These are phyloP conservation scores for Chironomus striatipennis DNA, from an alignment of 1,140 invertebrate genomes.

Conservation along the genomic window DNA sequence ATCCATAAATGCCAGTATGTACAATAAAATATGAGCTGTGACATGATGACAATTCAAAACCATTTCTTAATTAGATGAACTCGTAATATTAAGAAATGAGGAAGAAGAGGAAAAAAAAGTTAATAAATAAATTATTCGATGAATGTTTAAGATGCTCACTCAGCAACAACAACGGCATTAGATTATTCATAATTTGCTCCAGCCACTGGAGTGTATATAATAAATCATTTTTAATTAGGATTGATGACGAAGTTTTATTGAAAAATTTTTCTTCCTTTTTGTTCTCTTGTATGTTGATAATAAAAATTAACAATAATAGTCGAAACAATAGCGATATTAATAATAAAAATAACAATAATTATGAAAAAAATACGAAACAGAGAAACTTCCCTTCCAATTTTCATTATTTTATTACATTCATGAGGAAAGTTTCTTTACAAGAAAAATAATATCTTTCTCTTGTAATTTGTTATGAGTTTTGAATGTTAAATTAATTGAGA, in stretches of 20 bases:
- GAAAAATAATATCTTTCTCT: slow-evolving; percentile 47
- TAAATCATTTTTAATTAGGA: slow-evolving; percentile 23
- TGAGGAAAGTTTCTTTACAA: slow-evolving; percentile 82
- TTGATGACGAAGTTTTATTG: slow-evolving; percentile 2
- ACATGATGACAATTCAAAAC: slow-evolving; percentile 9
- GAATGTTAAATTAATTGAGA: no score
- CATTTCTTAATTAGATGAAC: slow-evolving; percentile 13
- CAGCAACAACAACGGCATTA: not conserved
- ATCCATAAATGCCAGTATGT: not conserved
- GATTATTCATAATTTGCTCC: slow-evolving; percentile 18
- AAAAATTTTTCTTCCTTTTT: slow-evolving; percentile 7
- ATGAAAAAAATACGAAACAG: no score
- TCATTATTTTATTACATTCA: no score
- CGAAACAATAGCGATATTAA: no score
- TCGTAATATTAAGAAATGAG: no score
- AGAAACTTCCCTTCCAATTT: no score
- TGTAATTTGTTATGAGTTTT: no score
- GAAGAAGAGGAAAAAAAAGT: no score
- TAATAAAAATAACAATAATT: no score
- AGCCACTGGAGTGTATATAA: not conserved
- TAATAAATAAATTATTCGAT: not conserved
- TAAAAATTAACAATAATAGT: no score
- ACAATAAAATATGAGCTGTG: not conserved
- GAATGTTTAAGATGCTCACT: not conserved
- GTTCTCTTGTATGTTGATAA: not conserved